Evolutionary conservation across 23 tunicate genomes (phyloP).

Genomic region (Corella eumyota): DNA sequence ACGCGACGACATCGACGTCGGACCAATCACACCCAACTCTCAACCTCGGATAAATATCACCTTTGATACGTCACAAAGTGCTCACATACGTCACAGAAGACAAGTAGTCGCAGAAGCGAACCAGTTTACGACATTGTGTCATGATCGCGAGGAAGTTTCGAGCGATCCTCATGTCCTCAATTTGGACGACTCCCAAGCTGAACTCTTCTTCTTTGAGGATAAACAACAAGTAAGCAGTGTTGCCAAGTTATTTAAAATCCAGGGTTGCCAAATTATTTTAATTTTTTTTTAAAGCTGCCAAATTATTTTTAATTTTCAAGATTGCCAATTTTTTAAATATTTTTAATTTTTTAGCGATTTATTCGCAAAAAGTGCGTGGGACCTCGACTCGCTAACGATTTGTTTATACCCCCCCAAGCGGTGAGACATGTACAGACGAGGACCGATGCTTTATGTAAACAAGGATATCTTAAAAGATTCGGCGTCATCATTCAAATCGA

Average conservation of each 20-base stretch:
- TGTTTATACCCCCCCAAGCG: constrained; percentile 14
- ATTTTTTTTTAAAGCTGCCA: too few relatives aligned
- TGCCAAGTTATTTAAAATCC: too few relatives aligned
- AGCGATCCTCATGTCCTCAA: constrained; percentile 16
- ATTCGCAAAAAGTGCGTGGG: constrained; percentile 22
- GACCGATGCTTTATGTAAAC: constrained; percentile 29
- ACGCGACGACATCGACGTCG: too few relatives aligned
- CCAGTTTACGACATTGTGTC: constrained; percentile 29
- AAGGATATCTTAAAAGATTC: constrained; percentile 28
- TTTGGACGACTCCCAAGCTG: constrained; percentile 19
- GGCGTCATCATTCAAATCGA: constrained; percentile 27
- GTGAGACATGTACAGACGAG: constrained; percentile 29
- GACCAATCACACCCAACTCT: too few relatives aligned
- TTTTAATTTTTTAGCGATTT: constrained; percentile 18
- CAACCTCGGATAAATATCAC: too few relatives aligned
- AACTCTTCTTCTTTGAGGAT: constrained; percentile 35
- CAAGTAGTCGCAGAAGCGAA: too few relatives aligned
- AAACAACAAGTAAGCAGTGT: constrained; percentile 21
- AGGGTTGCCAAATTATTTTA: too few relatives aligned
- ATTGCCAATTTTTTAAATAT: too few relatives aligned
- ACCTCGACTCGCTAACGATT: background rate
- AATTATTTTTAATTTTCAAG: too few relatives aligned
- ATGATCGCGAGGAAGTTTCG: constrained; percentile 9
- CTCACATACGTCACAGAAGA: too few relatives aligned
- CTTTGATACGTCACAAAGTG: too few relatives aligned